Conservation (phyloP, 64 coral and sea anemone species). For the Pocillopora verrucosa region DNA sequence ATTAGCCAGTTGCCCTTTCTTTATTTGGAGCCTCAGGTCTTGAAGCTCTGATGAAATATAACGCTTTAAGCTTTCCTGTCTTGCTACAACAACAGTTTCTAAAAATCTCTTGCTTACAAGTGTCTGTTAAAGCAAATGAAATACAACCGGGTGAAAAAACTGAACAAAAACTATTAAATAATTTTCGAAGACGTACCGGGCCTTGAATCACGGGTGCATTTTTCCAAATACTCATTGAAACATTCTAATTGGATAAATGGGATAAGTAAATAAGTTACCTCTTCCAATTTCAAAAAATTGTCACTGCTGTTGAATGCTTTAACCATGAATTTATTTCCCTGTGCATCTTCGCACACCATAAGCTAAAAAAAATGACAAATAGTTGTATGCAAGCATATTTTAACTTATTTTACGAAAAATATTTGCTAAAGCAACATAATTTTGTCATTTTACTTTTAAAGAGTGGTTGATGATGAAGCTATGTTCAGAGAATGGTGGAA, state of each 20-base stretch:
- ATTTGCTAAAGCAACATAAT: too few species aligned
- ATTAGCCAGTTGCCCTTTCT: slow-evolving; percentile 29
- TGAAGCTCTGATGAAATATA: slow-evolving; percentile 60
- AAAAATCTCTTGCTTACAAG: slow-evolving; percentile 44
- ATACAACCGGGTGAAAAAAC: not conserved
- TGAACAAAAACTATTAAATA: not conserved
- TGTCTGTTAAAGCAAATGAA: slow-evolving; percentile 16
- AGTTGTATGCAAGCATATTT: not conserved
- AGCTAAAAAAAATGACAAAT: too few species aligned
- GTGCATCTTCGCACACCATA: slow-evolving; percentile 7
- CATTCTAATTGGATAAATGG: not conserved
- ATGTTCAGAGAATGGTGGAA: too few species aligned
- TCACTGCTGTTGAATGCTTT: not conserved
- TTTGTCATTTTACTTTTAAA: too few species aligned
- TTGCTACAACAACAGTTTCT: slow-evolving; percentile 35
- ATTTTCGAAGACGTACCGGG: too few species aligned
- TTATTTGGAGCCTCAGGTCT: slow-evolving; percentile 29
- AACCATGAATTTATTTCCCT: not conserved
- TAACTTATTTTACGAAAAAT: not conserved
- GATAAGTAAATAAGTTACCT: not conserved
- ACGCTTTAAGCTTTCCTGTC: slow-evolving; percentile 68
- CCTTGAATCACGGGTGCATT: too few species aligned
- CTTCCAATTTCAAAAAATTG: not conserved
- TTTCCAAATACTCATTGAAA: too few species aligned
- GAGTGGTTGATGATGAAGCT: too few species aligned